A percentile compares a stretch with the other conserved stretches of the same genome.
These are phyloP conservation scores for Haplochromis vanheusdeni DNA, from an alignment of 2,113 vertebrate species.

Conservation along the genomic window DNA sequence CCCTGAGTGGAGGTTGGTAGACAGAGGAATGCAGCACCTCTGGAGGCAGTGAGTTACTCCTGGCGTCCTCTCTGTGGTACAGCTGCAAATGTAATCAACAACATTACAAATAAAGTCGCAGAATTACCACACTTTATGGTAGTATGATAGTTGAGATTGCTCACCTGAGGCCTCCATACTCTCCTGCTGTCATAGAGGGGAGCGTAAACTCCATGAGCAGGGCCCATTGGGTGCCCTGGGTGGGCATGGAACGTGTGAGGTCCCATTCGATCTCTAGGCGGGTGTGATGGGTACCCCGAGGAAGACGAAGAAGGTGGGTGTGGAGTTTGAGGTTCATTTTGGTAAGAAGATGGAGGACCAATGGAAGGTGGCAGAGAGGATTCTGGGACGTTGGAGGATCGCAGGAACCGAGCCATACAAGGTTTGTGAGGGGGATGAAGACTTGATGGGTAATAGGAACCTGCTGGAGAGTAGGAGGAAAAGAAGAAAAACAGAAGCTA, in stretches of 20 bases:
- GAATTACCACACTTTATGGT: not conserved
- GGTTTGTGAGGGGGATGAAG: constrained; percentile 83
- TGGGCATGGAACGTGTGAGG: constrained; percentile 78
- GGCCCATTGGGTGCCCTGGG: constrained; percentile 76
- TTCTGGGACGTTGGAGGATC: constrained; percentile 84
- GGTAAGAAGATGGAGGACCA: constrained; percentile 57
- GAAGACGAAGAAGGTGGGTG: constrained; percentile 71
- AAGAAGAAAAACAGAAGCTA: not conserved
- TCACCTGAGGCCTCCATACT: constrained; percentile 86
- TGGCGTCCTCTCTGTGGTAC: constrained; percentile 89
- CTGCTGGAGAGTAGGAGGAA: constrained; percentile 65
- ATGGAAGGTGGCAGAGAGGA: constrained; percentile 82
- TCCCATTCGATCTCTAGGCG: constrained; percentile 81
- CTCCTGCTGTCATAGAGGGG: constrained; percentile 92
- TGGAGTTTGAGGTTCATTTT: constrained; percentile 29
- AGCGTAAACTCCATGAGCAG: constrained; percentile 85
- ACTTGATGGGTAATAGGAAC: constrained; percentile 79
- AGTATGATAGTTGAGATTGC: not conserved
- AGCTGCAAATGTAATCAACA: constrained; percentile 56
- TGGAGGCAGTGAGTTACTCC: constrained; percentile 94
- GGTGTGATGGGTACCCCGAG: constrained; percentile 75
- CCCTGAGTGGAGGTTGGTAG: constrained; percentile 86
- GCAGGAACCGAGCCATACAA: constrained; percentile 86
- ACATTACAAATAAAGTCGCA: not conserved
- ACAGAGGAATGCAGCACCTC: constrained; percentile 90